A percentile compares a stretch with the other conserved stretches of the same genome.
These are phyloP conservation scores for Oreotrochilus melanogaster DNA, from an alignment of 2,113 vertebrate species.

Conservation along the genomic window DNA sequence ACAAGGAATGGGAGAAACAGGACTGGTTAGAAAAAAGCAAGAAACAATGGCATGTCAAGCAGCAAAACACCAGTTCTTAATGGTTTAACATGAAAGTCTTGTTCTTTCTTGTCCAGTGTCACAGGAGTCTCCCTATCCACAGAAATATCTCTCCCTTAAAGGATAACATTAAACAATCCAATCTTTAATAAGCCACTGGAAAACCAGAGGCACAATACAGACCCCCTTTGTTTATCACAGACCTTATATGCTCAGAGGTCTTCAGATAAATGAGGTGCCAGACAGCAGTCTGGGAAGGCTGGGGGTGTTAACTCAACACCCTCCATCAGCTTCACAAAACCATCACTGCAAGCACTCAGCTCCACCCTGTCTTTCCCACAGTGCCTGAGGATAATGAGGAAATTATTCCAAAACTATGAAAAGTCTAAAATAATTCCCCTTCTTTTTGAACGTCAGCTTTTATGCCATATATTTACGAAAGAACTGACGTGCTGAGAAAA, in stretches of 20 bases:
- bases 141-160: slow-evolving; percentile 38
- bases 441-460: not conserved
- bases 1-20: slow-evolving; percentile 72
- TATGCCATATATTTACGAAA: not conserved
- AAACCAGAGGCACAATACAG: slow-evolving; percentile 44
- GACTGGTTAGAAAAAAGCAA: slow-evolving; percentile 60
- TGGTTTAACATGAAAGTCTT: slow-evolving; percentile 65
- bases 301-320: slow-evolving; percentile 50
- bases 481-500: not conserved
- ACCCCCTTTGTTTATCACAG: slow-evolving; percentile 56
- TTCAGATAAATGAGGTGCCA: slow-evolving; percentile 67
- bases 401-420: not conserved
- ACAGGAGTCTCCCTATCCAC: not conserved
- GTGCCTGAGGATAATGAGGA: not conserved
- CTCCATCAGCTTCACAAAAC: slow-evolving; percentile 26
- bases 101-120: slow-evolving; percentile 9
- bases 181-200: slow-evolving; percentile 61
- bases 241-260: slow-evolving; percentile 37
- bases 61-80: slow-evolving; percentile 69
- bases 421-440: not conserved
- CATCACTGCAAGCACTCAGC: not conserved
- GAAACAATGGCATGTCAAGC: slow-evolving; percentile 80
- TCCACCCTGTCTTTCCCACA: not conserved
- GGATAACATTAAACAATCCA: slow-evolving; percentile 53
- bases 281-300: slow-evolving; percentile 40